Evolutionary conservation across 2,797 vertebrate species (phyloP), one percentile per base, ranked within the genome.

Genomic region (Peromyscus aztecus): DNA sequence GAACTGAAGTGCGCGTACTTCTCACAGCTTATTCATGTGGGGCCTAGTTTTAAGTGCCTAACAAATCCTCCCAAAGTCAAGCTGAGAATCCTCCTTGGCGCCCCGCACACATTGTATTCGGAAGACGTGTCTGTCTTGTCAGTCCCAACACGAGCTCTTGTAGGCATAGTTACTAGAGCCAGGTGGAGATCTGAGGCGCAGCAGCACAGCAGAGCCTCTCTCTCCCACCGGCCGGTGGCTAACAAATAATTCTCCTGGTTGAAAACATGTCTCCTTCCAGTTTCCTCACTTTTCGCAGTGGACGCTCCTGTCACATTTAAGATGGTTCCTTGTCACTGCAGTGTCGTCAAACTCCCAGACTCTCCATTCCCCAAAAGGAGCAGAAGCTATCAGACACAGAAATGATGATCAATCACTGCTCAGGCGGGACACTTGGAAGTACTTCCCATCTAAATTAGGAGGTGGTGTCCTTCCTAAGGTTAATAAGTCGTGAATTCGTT

Each of bases 41-140:
- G 19, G 87, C 31, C 3, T 57, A 69, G 91, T 92, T 96, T 14
- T 40, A 91, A 90, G 37, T 76, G 73, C 43, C 29, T 57, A 67
- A 17, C 82, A 96, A 95, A 91, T 96, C 43, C 59, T 55, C 17
- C 77, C 88, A 63, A 96, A 84, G 9, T 93, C 82, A 80, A 65
- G 40, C 12, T 77, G 78, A 97, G 91, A 92, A 69, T 81, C 82
- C 52, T 88, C 69, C 76, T 94, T 84, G 95, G 89, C 23, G 55
- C 78, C 19, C 85, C 94, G 78, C 31, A 69, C 76, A 23, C 80
- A 31, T 49, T 82, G 85, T 82, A 13, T 92, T 95, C 87, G 67
- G 75, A 93, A 93, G 91, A 89, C 84, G 90, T 46, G 52, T 75
- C 91, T 89, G 89, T 46, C 87, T 93, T 65, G 43, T 96, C 81